Conservation (phyloP, 2,113 vertebrate species). For the Chionodraco myersi region DNA sequence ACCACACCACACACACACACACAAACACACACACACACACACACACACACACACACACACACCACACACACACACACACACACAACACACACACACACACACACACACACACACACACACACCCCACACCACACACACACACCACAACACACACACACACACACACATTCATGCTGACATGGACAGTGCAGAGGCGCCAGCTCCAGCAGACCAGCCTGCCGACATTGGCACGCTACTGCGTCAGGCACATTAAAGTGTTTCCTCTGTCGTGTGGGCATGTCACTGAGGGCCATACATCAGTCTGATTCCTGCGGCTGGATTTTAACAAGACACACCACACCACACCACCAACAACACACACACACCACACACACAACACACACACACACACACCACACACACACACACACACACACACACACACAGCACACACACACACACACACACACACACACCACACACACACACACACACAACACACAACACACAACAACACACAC, state of each 20-base stretch:
- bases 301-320: conserved; percentile 55
- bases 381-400: too few species aligned
- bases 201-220: conserved; percentile 68
- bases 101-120: too few species aligned
- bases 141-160: too few species aligned
- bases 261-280: conserved; percentile 69
- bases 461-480: too few species aligned
- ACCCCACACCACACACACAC: too few species aligned
- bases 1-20: background rate
- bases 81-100: conserved; percentile 7
- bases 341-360: too few species aligned
- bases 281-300: conserved; percentile 78
- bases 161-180: conserved; percentile 73
- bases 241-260: conserved; percentile 76
- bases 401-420: too few species aligned
- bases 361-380: too few species aligned
- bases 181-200: conserved; percentile 74
- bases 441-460: too few species aligned
- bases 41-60: conserved; percentile 16
- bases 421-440: too few species aligned
- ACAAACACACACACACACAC: conserved; percentile 11
- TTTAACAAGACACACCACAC: conserved; percentile 47
- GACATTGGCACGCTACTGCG: conserved; percentile 76
- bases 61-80: conserved; percentile 6
- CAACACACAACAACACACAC: too few species aligned